These are phyloP conservation scores for Brachionus sp. DNA, from an alignment of 1,140 invertebrate genomes.

Conservation along the genomic window DNA sequence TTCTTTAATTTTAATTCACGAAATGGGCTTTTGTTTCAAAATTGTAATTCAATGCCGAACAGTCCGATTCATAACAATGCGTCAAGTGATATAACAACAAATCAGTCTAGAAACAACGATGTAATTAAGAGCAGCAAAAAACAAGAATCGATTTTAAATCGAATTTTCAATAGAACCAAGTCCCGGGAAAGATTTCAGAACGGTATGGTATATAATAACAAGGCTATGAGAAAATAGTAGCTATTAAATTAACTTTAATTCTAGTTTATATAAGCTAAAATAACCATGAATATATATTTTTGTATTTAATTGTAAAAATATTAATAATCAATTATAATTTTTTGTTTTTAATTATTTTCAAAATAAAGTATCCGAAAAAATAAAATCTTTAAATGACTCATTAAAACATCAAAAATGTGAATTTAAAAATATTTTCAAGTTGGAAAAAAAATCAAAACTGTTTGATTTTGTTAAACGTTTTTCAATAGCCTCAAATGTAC, in stretches of 20 bases:
- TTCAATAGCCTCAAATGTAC: neutral
- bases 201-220: conserved; percentile 3
- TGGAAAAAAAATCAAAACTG: neutral
- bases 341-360: neutral
- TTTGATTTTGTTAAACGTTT: neutral
- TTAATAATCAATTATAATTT: neutral
- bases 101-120: neutral
- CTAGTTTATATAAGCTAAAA: neutral
- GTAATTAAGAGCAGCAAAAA: neutral
- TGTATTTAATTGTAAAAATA: neutral
- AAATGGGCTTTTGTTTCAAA: neutral
- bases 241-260: neutral
- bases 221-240: neutral
- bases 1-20: conserved; percentile 22
- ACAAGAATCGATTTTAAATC: conserved; percentile 20
- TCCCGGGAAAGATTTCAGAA: conserved; percentile 11
- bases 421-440: neutral
- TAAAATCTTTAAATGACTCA: conserved; percentile 27
- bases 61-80: neutral
- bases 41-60: neutral
- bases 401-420: neutral
- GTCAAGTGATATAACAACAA: neutral
- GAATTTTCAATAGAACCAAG: conserved; percentile 14
- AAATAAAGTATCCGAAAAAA: conserved; percentile 32
- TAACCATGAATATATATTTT: conserved; percentile 2